Conservation (phyloP, 2,888 invertebrate species). For the Rambutsinella grinnellia region DNA sequence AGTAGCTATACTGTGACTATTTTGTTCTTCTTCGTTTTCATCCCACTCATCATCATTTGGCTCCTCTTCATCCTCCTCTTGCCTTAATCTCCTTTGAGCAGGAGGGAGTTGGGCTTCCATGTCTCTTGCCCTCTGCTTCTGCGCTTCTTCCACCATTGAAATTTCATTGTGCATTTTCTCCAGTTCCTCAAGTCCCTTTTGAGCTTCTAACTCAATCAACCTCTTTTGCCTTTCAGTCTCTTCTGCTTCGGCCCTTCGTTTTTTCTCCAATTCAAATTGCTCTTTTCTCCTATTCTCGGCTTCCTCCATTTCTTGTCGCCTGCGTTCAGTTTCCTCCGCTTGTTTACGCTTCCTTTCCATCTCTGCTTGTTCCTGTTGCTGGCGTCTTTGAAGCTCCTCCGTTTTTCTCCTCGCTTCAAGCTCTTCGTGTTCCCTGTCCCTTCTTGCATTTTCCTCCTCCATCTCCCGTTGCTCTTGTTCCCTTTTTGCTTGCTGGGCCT, state of each 20-base stretch:
- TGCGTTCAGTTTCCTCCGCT: conserved; percentile 37
- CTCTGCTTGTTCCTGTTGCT: conserved; percentile 20
- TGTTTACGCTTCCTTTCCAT: conserved; percentile 20
- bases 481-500: conserved; percentile 23
- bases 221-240: conserved; percentile 28
- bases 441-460: conserved; percentile 33
- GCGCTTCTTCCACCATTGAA: conserved; percentile 60
- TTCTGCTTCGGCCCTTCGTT: conserved; percentile 24
- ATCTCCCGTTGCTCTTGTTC: conserved; percentile 17
- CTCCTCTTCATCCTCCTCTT: conserved; percentile 55
- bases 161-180: conserved; percentile 59
- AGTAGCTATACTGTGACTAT: conserved; percentile 31
- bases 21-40: conserved; percentile 69
- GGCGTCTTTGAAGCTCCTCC: background rate
- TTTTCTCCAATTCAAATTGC: conserved; percentile 61
- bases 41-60: conserved; percentile 54
- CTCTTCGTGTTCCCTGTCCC: conserved; percentile 11
- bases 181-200: conserved; percentile 59
- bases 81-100: conserved; percentile 56
- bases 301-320: conserved; percentile 31
- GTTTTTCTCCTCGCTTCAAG: conserved; percentile 11
- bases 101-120: conserved; percentile 62
- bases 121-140: conserved; percentile 64
- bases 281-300: conserved; percentile 31
- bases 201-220: conserved; percentile 56